Evolutionary conservation across 2,113 vertebrate species (phyloP), one percentile per base, ranked within the genome.

Genomic region (Lichenostomus cassidix): DNA sequence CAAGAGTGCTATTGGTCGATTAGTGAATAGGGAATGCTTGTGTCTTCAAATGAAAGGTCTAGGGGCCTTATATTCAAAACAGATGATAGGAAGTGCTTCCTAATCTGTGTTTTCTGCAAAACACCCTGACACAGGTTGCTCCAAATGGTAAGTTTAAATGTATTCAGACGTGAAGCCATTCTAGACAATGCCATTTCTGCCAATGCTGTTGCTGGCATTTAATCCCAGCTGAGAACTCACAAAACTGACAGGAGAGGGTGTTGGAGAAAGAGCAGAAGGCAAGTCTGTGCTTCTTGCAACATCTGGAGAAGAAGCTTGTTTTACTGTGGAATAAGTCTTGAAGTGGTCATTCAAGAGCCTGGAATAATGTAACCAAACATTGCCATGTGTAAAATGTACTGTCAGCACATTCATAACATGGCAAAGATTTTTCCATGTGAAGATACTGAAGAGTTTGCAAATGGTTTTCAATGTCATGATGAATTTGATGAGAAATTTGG

Each of bases 261-360:
- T 95, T 53, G 96, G 95, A 85, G 98, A 98, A 70, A 96, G 94
- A 10, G 98, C 97, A 89, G 98, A 98, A 4, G 97, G 97, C 41
- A 98, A 97, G 55, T 96, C 97, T 46, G 96, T 97, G 74, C 97
- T 98, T 96, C 98, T 99, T 92, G 98, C 95, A 46, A 97, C 78
- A 85, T 96, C 95, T 1, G 96, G 98, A 82, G 98, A 98, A 88
- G 98, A 94, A 90, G 97, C 96, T 93, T 98, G 97, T n/a, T 97
- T 59, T 49, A 92, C 95, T 97, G 95, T 98, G 91, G 95, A 97
- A 68, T 97, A 98, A 97, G 74, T 98, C 98, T 97, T 98, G 97
- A 99, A 99, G 96, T 99, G 98, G 63, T 99, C 98, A 0, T 96
- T 97, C 59, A 99, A 98, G 9, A 98, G 98, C 91, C 98, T 98